Evolutionary conservation across 2,888 invertebrate genomes (phyloP).

Genomic region (Aleiodes alternator): DNA sequence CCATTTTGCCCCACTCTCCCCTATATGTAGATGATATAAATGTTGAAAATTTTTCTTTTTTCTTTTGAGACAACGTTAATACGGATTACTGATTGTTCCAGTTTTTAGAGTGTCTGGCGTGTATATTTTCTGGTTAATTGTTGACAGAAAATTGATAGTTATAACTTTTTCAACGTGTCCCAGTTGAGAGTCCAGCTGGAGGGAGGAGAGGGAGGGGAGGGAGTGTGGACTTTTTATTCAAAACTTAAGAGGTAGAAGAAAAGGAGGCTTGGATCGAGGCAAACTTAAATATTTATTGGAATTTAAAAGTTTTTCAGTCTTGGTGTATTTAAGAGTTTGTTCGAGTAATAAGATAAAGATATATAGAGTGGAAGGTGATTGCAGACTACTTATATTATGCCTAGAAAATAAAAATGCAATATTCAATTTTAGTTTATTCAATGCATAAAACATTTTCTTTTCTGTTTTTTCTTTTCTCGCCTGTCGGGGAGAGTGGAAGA

Average conservation of each 20-base stretch:
- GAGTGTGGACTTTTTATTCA: slow-evolving; percentile 15
- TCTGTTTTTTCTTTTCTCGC: not conserved
- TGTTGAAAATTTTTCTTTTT: slow-evolving; percentile 36
- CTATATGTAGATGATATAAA: slow-evolving; percentile 11
- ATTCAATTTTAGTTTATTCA: no score
- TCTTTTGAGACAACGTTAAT: slow-evolving; percentile 19
- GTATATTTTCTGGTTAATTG: slow-evolving; percentile 1
- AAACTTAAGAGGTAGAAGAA: slow-evolving; percentile 29
- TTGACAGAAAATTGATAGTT: slow-evolving; percentile 31
- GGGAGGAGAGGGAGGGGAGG: not conserved
- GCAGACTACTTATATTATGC: slow-evolving; percentile 17
- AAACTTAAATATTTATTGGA: slow-evolving; percentile 72
- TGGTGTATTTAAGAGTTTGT: slow-evolving; percentile 70
- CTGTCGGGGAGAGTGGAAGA: no score
- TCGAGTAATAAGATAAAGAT: slow-evolving; percentile 65
- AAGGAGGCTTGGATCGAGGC: slow-evolving; percentile 45
- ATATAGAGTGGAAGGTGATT: slow-evolving; percentile 32
- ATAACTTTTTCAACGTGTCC: slow-evolving; percentile 26
- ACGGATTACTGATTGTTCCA: not conserved
- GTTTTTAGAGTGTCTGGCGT: not conserved
- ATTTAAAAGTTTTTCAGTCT: slow-evolving; percentile 68
- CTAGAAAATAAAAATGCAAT: not conserved
- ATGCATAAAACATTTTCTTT: slow-evolving; percentile 10
- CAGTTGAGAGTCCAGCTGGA: slow-evolving; percentile 19
- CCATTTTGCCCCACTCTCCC: no score